Conservation (phyloP, 37 sponge, comb jelly and placozoan species). For the Haliclona indistincta region DNA sequence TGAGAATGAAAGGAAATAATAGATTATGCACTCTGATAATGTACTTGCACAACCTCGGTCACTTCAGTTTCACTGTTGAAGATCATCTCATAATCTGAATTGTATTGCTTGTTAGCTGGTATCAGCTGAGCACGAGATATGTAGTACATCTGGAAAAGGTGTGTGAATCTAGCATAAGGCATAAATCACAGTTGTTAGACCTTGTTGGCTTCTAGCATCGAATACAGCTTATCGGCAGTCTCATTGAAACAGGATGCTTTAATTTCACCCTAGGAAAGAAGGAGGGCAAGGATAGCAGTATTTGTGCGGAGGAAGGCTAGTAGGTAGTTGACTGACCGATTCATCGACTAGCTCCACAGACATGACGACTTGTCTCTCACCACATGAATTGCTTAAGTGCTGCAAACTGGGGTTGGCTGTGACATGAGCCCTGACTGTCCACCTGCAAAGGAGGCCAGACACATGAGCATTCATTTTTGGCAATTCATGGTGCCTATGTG, state of each 20-base stretch:
- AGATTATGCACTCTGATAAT: too few relatives aligned
- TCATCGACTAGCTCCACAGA: constrained; percentile 86
- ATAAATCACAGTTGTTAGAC: background rate
- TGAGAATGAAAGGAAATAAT: too few relatives aligned
- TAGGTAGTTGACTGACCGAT: constrained; percentile 42
- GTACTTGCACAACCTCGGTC: too few relatives aligned
- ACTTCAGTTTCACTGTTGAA: constrained; percentile 74
- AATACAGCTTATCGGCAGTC: constrained; percentile 66
- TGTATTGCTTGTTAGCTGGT: constrained; percentile 89
- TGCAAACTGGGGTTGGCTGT: constrained; percentile 78
- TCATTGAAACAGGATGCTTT: constrained; percentile 86
- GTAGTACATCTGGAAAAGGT: constrained; percentile 64
- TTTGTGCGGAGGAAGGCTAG: too few relatives aligned
- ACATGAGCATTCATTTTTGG: too few relatives aligned
- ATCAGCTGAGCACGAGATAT: constrained; percentile 66
- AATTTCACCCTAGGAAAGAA: constrained; percentile 81
- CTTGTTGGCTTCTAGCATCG: constrained; percentile 47
- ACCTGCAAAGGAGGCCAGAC: too few relatives aligned
- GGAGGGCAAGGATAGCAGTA: too few relatives aligned
- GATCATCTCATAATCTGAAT: constrained; percentile 83
- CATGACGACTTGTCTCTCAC: constrained; percentile 86
- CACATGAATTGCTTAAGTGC: constrained; percentile 85
- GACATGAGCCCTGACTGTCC: constrained; percentile 88
- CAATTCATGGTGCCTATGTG: too few relatives aligned
- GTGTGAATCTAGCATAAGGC: background rate